Conservation (phyloP, 2,888 invertebrate genomes). For the Erebia palarica region DNA sequence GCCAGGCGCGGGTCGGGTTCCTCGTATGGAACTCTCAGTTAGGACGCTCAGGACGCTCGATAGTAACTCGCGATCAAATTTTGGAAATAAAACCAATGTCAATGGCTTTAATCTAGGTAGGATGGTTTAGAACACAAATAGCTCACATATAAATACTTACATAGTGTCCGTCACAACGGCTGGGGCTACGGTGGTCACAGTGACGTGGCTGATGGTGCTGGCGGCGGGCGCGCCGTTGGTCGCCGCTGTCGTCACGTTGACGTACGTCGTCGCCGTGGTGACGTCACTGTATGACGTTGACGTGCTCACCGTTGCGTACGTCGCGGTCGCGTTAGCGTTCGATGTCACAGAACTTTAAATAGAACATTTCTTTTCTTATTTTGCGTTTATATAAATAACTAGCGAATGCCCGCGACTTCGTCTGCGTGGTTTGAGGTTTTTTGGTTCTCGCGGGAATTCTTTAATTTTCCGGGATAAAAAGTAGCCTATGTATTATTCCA, state of each 20-base stretch:
- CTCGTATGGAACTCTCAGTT: too few species aligned
- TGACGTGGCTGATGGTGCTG: conserved; percentile 35
- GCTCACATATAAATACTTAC: conserved; percentile 43
- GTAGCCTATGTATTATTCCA: too few species aligned
- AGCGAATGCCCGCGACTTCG: too few species aligned
- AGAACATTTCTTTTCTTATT: background rate
- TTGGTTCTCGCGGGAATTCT: too few species aligned
- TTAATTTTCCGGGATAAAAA: too few species aligned
- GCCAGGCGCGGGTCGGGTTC: too few species aligned
- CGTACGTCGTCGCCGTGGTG: conserved; percentile 38
- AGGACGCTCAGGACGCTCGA: too few species aligned
- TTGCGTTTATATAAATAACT: background rate
- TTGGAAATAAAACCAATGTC: too few species aligned
- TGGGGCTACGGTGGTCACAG: conserved; percentile 41
- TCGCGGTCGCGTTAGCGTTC: conserved; percentile 35
- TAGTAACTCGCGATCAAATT: too few species aligned
- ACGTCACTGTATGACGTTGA: conserved; percentile 35
- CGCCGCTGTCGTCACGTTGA: conserved; percentile 33
- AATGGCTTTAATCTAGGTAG: too few species aligned
- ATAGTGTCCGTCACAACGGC: conserved; percentile 45
- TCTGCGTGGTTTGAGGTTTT: too few species aligned
- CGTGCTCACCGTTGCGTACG: conserved; percentile 31
- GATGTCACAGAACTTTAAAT: conserved; percentile 24
- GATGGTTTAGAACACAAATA: too few species aligned
- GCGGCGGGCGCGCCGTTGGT: conserved; percentile 27